Evolutionary conservation across 2,113 vertebrate species (phyloP).

Genomic region (Urocynchramus pylzowi): DNA sequence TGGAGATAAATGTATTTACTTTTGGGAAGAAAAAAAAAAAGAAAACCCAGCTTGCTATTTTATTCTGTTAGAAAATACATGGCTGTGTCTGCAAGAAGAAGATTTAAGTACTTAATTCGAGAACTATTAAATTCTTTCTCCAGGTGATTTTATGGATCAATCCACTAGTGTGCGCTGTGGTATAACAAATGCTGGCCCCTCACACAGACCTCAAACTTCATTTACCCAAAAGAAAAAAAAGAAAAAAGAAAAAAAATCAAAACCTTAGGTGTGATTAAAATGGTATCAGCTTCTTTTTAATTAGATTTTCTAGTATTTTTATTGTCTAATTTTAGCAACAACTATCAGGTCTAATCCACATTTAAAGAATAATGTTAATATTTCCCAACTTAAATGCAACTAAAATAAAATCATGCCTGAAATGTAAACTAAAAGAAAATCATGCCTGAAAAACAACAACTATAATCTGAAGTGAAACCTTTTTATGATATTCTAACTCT

Average conservation of each 20-base stretch:
- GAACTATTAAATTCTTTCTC: constrained; percentile 1
- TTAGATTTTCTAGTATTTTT: constrained; percentile 35
- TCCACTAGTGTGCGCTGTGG: constrained; percentile 78
- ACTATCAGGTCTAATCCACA: background rate
- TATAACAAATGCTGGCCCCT: constrained; percentile 57
- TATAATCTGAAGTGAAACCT: constrained; percentile 43
- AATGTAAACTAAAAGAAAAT: constrained; percentile 25
- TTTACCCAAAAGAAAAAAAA: background rate
- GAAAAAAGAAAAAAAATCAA: background rate
- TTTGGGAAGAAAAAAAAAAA: background rate
- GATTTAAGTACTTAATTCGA: constrained; percentile 33
- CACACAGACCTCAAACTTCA: background rate
- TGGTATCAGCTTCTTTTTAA: constrained; percentile 34
- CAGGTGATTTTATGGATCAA: background rate
- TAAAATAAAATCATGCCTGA: constrained; percentile 17
- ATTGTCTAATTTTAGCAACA: constrained; percentile 53
- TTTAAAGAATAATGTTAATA: constrained; percentile 51
- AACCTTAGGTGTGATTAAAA: constrained; percentile 38
- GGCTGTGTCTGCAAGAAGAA: background rate
- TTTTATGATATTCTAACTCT: constrained; percentile 1
- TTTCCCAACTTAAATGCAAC: background rate
- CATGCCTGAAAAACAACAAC: constrained; percentile 17
- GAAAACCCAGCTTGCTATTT: background rate
- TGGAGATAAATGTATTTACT: constrained; percentile 25
- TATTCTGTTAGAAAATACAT: constrained; percentile 8